Base-by-base conservation (phyloP, 2,888 invertebrate genomes). In the Odontomyia ornata region DNA sequence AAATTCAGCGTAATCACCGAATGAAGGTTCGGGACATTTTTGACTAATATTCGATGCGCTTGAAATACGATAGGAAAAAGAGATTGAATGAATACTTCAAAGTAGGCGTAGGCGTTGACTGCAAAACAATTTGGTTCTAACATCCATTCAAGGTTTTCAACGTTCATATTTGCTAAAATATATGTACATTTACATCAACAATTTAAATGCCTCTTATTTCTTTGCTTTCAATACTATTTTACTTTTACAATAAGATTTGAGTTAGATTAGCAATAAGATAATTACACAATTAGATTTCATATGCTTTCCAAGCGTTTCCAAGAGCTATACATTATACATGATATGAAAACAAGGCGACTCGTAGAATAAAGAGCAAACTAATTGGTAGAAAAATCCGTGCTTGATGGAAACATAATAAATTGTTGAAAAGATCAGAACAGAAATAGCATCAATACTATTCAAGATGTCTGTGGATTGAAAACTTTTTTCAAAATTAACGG, bases 171-270 rank as follows among this genome's bases (percentile, higher is more conserved):
- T 75, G 46, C 46, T 64, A 60, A 64, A 75, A 75, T 75, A 75
- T 75, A 75, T 75, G 36, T 36, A 62, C 18, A 75, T 75, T 75
- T 75, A 75, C 75, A 75, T 62, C 64, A 75, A 75, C 75, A 62
- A 75, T 75, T 75, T 75, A 75, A 75, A 75, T 75, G 75, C 75
- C 64, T 75, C 75, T 75, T 30, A 73, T 43, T 73, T 72, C 36
- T 36, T 73, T 73, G 73, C 60, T 73, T 73, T 73, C 73, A 57
- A 73, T 73, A 18, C 30, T 72, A 73, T 57, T 25, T 57, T 60
- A 73, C 15, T 60, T 73, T 23, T 18, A 57, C 57, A 30, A 18
- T 56, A 36, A 36, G 28, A 56, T 56, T 60, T 73, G 36, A 57
- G 18, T 71, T 72, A 47, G 23, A 69, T 36, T 72, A 72, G 57